Percentiles rank a stretch among this genome's conserved stretches.
phyloP scores from a whole-genome alignment of 92 coral and sea anemone species.

The Phymanthus crucifer region DNA sequence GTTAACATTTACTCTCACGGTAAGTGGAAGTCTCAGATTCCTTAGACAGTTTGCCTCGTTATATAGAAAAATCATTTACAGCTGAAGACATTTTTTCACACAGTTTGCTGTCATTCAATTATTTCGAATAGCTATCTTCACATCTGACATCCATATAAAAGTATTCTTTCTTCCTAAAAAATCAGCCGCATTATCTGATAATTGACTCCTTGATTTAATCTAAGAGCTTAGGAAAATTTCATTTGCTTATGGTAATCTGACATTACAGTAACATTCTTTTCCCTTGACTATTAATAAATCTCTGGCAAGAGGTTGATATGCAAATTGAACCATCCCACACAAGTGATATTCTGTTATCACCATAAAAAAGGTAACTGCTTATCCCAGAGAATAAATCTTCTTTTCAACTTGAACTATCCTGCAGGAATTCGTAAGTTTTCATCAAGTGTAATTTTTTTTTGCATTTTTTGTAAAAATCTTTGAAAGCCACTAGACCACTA shows the following conservation, averaged over 20 bases:
- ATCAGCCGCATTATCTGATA: not conserved
- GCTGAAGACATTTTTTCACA: not conserved
- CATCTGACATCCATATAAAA: too few relatives aligned
- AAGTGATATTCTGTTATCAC: too few relatives aligned
- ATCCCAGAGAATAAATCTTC: not conserved
- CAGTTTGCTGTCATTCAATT: too few relatives aligned
- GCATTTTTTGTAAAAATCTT: not conserved
- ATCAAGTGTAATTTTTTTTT: too few relatives aligned
- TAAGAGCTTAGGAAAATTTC: not conserved
- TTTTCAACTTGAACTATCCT: too few relatives aligned
- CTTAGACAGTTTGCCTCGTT: not conserved
- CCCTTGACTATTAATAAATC: not conserved
- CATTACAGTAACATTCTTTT: not conserved
- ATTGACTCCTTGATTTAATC: not conserved
- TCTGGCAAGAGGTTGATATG: not conserved
- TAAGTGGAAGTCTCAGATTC: conserved; percentile 34
- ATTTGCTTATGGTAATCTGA: not conserved
- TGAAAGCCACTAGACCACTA: not conserved
- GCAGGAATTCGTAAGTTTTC: too few relatives aligned
- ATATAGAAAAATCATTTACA: not conserved
- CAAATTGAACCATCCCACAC: not conserved
- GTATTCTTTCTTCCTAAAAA: too few relatives aligned
- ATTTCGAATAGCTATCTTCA: too few relatives aligned
- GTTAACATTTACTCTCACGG: conserved; percentile 90
- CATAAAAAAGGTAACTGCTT: not conserved